Percentiles rank a stretch among this genome's conserved stretches.
Evolutionary conservation across 2,113 vertebrate species (phyloP).

Genomic region (Dicrurus megarhynchus): DNA sequence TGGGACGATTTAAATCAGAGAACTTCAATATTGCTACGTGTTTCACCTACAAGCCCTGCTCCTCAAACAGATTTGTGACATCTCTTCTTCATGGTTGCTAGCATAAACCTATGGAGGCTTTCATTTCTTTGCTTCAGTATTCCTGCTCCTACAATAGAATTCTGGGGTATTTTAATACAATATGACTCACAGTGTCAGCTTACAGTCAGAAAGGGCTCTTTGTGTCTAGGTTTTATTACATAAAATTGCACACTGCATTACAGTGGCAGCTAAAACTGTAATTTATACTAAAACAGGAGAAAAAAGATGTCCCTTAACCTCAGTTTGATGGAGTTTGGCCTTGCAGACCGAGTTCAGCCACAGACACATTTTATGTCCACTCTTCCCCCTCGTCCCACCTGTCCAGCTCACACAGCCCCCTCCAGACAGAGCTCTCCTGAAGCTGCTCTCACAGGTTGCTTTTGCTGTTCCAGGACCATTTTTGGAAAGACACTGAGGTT

Average conservation of each 20-base stretch:
- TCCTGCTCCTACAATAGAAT: not conserved
- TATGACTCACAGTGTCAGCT: not conserved
- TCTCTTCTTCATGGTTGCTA: not conserved
- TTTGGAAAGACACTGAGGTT: not conserved
- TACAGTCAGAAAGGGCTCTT: not conserved
- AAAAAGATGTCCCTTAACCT: not conserved
- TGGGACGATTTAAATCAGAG: not conserved
- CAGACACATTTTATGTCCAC: rapidly evolving
- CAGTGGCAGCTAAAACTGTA: not conserved
- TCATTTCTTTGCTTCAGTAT: not conserved
- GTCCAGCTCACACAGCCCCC: not conserved
- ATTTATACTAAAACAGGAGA: not conserved
- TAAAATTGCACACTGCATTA: not conserved
- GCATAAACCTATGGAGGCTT: not conserved
- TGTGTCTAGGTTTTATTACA: not conserved
- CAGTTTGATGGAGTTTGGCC: not conserved
- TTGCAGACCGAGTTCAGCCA: not conserved
- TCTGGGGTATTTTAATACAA: not conserved
- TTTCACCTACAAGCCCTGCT: not conserved
- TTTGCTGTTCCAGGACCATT: not conserved
- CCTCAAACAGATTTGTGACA: not conserved
- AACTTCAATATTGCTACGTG: not conserved
- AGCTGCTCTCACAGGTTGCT: not conserved
- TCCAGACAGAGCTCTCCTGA: not conserved
- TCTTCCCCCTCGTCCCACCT: rapidly evolving